phyloP scores from a whole-genome alignment of 2,797 vertebrate species.

The Aldrovandia affinis region DNA sequence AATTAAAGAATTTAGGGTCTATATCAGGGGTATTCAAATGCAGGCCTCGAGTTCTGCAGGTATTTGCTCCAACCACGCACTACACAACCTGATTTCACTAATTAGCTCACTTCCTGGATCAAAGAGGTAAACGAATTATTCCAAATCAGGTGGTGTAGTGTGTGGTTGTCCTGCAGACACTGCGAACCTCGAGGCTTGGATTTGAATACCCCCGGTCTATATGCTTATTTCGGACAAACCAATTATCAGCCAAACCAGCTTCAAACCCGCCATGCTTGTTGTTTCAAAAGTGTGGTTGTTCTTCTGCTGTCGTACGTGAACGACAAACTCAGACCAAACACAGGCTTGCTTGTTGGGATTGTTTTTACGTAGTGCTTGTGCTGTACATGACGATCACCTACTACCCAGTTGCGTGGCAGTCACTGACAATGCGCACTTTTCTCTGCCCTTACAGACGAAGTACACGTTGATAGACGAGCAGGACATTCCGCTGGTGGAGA shows the following conservation, averaged over 20 bases:
- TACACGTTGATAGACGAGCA: conserved; percentile 97
- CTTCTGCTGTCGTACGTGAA: neutral
- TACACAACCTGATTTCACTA: no score
- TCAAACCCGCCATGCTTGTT: neutral
- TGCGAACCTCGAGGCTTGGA: no score
- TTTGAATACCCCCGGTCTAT: no score
- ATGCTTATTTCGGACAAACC: neutral
- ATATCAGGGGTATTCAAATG: no score
- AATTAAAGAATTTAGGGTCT: no score
- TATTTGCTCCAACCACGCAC: no score
- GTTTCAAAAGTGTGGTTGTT: neutral
- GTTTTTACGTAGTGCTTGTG: neutral
- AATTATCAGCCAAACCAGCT: neutral
- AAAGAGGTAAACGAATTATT: no score
- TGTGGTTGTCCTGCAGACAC: no score
- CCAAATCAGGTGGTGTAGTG: no score
- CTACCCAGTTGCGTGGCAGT: neutral
- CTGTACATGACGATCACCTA: neutral
- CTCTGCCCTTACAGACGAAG: conserved; percentile 83
- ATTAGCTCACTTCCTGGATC: no score
- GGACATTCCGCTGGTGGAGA: conserved; percentile 97
- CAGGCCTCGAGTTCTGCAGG: no score
- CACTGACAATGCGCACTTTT: conserved; percentile 9
- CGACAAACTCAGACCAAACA: neutral
- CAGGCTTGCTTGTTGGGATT: neutral